Conservation (phyloP, 1,140 invertebrate species). For the Trichogramma pretiosum region DNA sequence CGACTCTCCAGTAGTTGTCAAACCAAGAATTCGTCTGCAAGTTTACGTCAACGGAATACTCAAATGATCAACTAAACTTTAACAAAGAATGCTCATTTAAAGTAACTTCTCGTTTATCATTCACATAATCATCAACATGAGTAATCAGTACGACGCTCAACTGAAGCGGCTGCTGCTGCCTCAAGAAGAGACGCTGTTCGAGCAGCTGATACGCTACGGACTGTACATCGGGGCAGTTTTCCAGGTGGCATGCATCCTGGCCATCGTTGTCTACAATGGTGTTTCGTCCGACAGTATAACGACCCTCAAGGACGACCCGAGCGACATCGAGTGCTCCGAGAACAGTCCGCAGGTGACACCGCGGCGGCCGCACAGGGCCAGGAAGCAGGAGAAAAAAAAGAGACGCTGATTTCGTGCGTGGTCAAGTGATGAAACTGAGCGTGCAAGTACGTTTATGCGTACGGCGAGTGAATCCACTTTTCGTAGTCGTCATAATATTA, state of each 20-base stretch:
- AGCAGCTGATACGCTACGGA: conserved; percentile 40
- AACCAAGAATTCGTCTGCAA: too few relatives aligned
- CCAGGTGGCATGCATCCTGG: conserved; percentile 40
- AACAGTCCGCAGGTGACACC: conserved; percentile 45
- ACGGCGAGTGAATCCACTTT: too few relatives aligned
- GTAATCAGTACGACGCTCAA: conserved; percentile 38
- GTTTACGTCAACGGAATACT: too few relatives aligned
- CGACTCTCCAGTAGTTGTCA: too few relatives aligned
- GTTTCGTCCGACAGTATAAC: conserved; percentile 37
- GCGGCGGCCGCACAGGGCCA: conserved; percentile 37
- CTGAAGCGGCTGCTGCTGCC: conserved; percentile 39
- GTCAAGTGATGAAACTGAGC: too few relatives aligned
- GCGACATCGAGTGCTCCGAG: conserved; percentile 43
- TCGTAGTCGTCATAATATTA: too few relatives aligned
- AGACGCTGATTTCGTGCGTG: too few relatives aligned
- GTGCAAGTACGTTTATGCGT: too few relatives aligned
- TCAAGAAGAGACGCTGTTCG: conserved; percentile 40
- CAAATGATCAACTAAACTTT: too few relatives aligned
- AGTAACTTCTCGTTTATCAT: too few relatives aligned
- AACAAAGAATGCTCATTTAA: too few relatives aligned
- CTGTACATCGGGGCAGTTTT: conserved; percentile 42
- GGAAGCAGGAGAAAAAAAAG: conserved; percentile 44
- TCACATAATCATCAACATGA: too few relatives aligned
- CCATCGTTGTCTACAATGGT: conserved; percentile 39
- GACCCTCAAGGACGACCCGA: conserved; percentile 42